Conservation (phyloP, 2,113 vertebrate genomes). For the Athene cunicularia region DNA sequence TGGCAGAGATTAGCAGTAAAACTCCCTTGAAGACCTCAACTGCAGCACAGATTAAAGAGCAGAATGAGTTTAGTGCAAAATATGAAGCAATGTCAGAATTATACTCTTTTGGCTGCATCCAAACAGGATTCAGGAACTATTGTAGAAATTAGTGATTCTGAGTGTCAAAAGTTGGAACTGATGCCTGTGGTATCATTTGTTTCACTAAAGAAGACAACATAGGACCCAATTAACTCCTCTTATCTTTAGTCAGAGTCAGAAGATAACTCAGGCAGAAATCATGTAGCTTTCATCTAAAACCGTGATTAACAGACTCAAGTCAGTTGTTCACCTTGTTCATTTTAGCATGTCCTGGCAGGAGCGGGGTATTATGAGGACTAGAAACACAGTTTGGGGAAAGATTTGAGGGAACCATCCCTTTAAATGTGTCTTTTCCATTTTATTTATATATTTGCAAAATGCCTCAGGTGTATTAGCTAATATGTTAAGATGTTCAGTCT, state of each 20-base stretch:
- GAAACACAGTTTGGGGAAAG: not conserved
- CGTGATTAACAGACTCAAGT: not conserved
- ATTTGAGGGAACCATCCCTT: not conserved
- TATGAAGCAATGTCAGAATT: not conserved
- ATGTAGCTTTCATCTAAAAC: rapidly evolving
- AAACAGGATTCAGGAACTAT: not conserved
- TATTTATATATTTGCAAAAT: not conserved
- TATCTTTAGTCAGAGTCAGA: not conserved
- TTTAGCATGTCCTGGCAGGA: not conserved
- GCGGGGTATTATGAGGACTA: not conserved
- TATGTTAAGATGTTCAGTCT: not conserved
- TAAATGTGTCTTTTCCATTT: not conserved
- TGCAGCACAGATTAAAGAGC: not conserved
- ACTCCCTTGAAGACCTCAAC: not conserved
- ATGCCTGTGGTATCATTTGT: not conserved
- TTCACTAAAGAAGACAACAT: not conserved
- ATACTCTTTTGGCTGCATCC: not conserved
- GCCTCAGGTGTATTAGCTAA: not conserved
- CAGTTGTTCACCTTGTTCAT: not conserved
- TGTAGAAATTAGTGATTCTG: not conserved
- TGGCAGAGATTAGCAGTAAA: not conserved
- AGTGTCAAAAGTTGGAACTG: not conserved
- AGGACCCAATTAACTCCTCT: not conserved
- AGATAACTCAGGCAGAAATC: not conserved
- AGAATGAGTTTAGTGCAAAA: not conserved